phyloP scores from a whole-genome alignment of 2,888 invertebrate species.

The Chrysolina haemoptera region DNA sequence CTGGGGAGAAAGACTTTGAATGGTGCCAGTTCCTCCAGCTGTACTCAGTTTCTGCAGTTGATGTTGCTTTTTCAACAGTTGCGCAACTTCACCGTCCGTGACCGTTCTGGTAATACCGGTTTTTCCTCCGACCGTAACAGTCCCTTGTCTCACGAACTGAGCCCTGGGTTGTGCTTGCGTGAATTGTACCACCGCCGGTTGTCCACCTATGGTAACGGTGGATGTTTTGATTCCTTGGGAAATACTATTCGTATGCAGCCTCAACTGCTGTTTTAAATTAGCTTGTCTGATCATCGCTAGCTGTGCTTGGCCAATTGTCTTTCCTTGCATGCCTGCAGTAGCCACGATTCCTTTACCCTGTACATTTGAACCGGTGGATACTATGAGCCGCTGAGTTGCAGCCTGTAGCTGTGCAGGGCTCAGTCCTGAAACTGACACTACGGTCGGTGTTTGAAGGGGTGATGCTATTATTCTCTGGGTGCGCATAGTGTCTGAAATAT shows the following conservation, averaged over 20 bases:
- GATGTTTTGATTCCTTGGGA: slow-evolving; percentile 64
- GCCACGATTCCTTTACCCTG: slow-evolving; percentile 64
- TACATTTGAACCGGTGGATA: slow-evolving; percentile 62
- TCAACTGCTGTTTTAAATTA: slow-evolving; percentile 64
- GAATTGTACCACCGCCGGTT: slow-evolving; percentile 66
- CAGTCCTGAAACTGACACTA: slow-evolving; percentile 67
- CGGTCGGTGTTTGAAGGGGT: slow-evolving; percentile 65
- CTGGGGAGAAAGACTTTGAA: slow-evolving; percentile 66
- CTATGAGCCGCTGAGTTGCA: slow-evolving; percentile 70
- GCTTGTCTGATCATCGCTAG: slow-evolving; percentile 77
- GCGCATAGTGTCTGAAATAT: slow-evolving; percentile 60
- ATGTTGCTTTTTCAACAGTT: slow-evolving; percentile 70
- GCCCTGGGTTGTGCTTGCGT: slow-evolving; percentile 65
- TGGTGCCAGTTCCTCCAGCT: slow-evolving; percentile 60
- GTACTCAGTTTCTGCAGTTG: slow-evolving; percentile 58
- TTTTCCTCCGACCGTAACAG: slow-evolving; percentile 64
- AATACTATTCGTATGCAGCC: slow-evolving; percentile 61
- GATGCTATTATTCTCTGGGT: slow-evolving; percentile 66
- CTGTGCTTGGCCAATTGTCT: slow-evolving; percentile 73
- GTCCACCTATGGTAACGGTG: slow-evolving; percentile 65
- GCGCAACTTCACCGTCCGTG: slow-evolving; percentile 73
- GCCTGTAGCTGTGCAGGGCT: slow-evolving; percentile 67
- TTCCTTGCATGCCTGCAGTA: slow-evolving; percentile 66
- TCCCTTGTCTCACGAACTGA: slow-evolving; percentile 67
- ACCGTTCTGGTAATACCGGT: slow-evolving; percentile 67